Base-by-base conservation (phyloP, 2,797 vertebrate genomes). In the Limosa lapponica region DNA sequence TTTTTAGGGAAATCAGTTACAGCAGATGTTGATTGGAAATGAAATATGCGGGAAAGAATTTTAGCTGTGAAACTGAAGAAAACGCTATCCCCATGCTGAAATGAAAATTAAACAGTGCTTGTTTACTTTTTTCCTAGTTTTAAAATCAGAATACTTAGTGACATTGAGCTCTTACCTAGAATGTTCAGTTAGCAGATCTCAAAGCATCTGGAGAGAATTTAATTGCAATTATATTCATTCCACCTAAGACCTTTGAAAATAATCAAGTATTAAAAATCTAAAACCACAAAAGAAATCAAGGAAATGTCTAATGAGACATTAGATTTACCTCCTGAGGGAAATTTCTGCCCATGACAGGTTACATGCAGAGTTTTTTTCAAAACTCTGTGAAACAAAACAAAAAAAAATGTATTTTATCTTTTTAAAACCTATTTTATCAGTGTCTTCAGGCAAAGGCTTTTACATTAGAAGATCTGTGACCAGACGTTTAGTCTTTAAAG, bases 201-300 rank as follows among this genome's bases (percentile, higher is more conserved):
- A 73, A 13, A 37, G 22, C 67, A 82, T 72, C 73, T 61, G 74
- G 39, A 89, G n/a, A 89, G 34, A 43, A 80, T 91, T 93, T 89
- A 94, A 80, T 92, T 92, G 71, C 48, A 89, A 73, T 89, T 94
- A 62, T 57, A 73, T 79, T 80, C 28, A 77, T 89, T 82, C 51
- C 43, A 85, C 46, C 39, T 51, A 90, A 94, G 58, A 58, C 36
- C 62, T 87, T 87, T 85, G 78, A 83, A 96, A 94, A 94, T 66
- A 89, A 75, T 39, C 36, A 84, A 89, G 25, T 90, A 62, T 79
- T 91, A 88, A 82, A 88, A 92, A 66, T 66, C 43, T 65, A 52
- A 75, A 94, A 89, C n/a, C 39, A 90, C 16, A 75, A 62, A 86
- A 97, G 70, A 90, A 83, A 87, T 90, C 19, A 90, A 73, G n/a